Percentiles rank a stretch among this genome's conserved stretches.
Evolutionary conservation across 2,888 invertebrate species (phyloP).

Genomic region (Drosophila gaucha): DNA sequence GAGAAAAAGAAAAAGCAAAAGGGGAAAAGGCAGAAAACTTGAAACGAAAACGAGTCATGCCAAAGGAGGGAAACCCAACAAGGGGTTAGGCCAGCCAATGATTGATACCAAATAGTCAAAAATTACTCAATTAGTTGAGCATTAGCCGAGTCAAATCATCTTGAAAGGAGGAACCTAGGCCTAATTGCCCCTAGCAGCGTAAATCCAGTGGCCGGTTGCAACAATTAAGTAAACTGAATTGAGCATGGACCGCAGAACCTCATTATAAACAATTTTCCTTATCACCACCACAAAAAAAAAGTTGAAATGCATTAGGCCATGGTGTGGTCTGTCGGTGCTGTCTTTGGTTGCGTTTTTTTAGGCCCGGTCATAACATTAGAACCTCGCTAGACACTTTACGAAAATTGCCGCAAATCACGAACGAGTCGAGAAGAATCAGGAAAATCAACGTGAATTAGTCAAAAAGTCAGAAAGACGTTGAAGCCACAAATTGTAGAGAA

Average conservation of each 20-base stretch:
- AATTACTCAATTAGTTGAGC: conserved; percentile 79
- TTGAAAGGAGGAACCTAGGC: conserved; percentile 6
- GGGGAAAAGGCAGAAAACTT: conserved; percentile 39
- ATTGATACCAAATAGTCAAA: conserved; percentile 67
- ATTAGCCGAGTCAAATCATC: conserved; percentile 58
- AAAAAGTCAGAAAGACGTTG: conserved; percentile 37
- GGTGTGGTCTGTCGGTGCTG: conserved; percentile 46
- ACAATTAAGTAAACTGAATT: conserved; percentile 70
- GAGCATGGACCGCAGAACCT: conserved; percentile 66
- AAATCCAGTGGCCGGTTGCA: conserved; percentile 74
- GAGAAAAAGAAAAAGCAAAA: conserved; percentile 23
- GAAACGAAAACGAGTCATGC: conserved; percentile 35
- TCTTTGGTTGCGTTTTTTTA: conserved; percentile 15
- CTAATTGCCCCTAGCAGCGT: conserved; percentile 63
- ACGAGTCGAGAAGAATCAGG: conserved; percentile 16
- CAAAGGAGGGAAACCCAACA: conserved; percentile 18
- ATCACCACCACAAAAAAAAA: conserved; percentile 57
- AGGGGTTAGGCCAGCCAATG: conserved; percentile 42
- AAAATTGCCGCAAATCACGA: conserved; percentile 79
- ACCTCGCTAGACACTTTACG: conserved; percentile 80
- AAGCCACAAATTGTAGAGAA: conserved; percentile 64
- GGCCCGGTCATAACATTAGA: conserved; percentile 75
- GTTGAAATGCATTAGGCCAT: conserved; percentile 60
- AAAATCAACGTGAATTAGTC: conserved; percentile 69
- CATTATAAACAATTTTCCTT: conserved; percentile 78